Base-by-base conservation (phyloP, 92 coral and sea anemone genomes). In the Ricordea florida region DNA sequence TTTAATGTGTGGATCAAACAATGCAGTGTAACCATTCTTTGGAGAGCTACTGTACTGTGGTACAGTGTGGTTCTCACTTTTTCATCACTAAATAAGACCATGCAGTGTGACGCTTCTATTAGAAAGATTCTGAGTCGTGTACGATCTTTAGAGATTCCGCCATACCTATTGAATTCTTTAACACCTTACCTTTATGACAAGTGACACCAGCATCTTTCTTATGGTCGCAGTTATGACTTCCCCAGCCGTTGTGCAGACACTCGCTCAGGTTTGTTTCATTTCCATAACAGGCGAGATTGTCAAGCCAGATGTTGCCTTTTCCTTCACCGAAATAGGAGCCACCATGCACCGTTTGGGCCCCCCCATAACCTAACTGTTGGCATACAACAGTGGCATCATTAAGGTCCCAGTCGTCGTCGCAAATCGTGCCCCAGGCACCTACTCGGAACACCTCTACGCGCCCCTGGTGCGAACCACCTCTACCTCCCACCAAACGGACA, bases 371-470 rank as follows among this genome's bases (percentile, higher is more conserved):
- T 17, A 91, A 56, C 49, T 91, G 97, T 4, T 62, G 62, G 51
- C 97, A 91, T 23, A 91, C 97, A 14, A 91, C 90, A 6, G 53
- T 22, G 29, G 97, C 90, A 35, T 91, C 97, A 1, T 52, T 25
- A 17, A 3, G 26, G 50, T 76, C 85, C 97, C 97, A 91, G 26
- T 53, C 90, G 46, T 91, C 97, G 18, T 40, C 56, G 43, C 97
- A 91, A 27, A 91, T 84, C 10, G 97, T 87, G 22, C 97, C 97
- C 97, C 97, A 91, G 52, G 68, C 36, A 30, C 97, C 97, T 46
- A 88, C 97, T 45, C 97, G 89, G 76, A 57, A 91, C 41, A 91
- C 75, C 61, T 91, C 97, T 9, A 91, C 90, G 35, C 97, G 87
- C 1, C 97, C 97, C 37, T 79, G 72, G n/a, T 65, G 82, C 0